Percentiles rank a stretch among this genome's conserved stretches.
These are phyloP conservation scores for Sebastes minor DNA, from an alignment of 2,797 vertebrate genomes.

Conservation along the genomic window DNA sequence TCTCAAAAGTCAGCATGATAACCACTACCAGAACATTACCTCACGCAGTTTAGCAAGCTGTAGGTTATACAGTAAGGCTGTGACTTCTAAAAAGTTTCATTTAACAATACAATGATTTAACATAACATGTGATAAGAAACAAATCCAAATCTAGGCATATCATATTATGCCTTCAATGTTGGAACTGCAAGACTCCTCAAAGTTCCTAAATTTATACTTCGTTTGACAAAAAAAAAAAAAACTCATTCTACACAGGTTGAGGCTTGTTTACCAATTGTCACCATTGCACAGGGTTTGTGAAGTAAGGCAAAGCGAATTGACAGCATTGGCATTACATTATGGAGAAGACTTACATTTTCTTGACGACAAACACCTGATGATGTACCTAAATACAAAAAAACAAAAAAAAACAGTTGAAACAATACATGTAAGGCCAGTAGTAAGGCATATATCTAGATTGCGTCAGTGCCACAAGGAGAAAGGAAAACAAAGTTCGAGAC, in stretches of 20 bases:
- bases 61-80: not conserved
- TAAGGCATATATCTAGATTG: not conserved
- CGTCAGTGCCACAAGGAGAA: not conserved
- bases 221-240: not conserved
- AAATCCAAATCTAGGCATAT: not conserved
- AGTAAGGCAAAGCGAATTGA: not conserved
- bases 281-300: not conserved
- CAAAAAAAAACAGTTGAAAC: not conserved
- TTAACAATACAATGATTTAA: not conserved
- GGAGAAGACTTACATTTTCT: not conserved
- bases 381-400: not conserved
- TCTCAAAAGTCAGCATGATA: conserved; percentile 1
- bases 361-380: not conserved
- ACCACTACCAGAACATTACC: not conserved
- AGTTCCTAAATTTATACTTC: not conserved
- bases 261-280: not conserved
- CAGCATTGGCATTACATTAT: not conserved
- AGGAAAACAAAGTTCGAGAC: not conserved
- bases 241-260: not conserved
- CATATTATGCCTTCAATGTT: not conserved
- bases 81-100: not conserved
- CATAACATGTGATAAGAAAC: not conserved
- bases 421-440: not conserved
- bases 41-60: not conserved
- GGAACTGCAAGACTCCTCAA: not conserved